These are phyloP conservation scores for Astropecten irregularis DNA, from an alignment of 53 echinoderm and acorn worm genomes.

Conservation along the genomic window DNA sequence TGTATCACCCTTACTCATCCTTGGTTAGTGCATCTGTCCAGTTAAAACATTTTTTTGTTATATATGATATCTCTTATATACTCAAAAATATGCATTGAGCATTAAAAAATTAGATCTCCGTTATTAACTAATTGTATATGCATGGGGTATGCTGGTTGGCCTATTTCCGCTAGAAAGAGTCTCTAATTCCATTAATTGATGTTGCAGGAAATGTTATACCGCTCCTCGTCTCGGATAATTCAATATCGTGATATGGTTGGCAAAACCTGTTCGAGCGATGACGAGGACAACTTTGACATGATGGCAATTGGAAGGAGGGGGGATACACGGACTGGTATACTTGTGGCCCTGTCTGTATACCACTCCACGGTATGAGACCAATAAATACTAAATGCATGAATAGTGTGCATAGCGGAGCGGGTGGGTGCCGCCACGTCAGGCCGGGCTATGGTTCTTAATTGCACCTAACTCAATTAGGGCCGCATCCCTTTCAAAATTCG, in stretches of 20 bases:
- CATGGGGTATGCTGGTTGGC: conserved; percentile 9
- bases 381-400: conserved; percentile 50
- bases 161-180: conserved; percentile 31
- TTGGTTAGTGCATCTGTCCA: too few species aligned
- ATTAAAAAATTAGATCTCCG: not conserved
- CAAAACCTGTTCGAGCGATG: conserved; percentile 30
- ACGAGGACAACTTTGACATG: not conserved
- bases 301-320: not conserved
- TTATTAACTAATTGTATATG: not conserved
- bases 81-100: not conserved
- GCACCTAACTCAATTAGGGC: conserved; percentile 46
- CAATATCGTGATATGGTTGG: conserved; percentile 5
- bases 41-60: too few species aligned
- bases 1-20: too few species aligned
- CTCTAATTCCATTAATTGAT: conserved; percentile 55
- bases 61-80: too few species aligned
- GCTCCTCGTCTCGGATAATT: conserved; percentile 13
- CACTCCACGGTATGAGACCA: conserved; percentile 4
- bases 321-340: not conserved
- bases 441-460: conserved; percentile 3
- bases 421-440: not conserved
- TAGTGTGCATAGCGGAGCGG: not conserved
- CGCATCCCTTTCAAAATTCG: conserved; percentile 43
- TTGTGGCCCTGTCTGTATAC: too few species aligned
- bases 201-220: conserved; percentile 14